These are phyloP conservation scores for Stratiomys singularior DNA, from an alignment of 2,888 invertebrate species.

Conservation along the genomic window DNA sequence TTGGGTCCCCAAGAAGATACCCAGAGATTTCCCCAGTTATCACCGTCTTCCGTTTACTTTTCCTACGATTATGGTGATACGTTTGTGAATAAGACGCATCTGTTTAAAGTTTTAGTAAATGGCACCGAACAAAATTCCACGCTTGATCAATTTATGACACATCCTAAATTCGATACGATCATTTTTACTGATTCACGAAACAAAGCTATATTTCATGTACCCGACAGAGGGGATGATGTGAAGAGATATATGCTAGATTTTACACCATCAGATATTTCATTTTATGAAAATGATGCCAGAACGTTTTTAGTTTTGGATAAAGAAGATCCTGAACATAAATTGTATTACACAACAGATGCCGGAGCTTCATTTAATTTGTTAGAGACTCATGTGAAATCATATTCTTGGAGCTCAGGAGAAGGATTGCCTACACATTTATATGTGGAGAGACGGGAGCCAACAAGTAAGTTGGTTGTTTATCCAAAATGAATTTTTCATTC, in stretches of 20 bases:
- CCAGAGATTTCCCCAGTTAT: conserved; percentile 71
- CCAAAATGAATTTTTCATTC: too few relatives aligned
- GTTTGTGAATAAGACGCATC: conserved; percentile 78
- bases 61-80: conserved; percentile 88
- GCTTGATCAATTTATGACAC: conserved; percentile 86
- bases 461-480: conserved; percentile 60
- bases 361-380: conserved; percentile 77
- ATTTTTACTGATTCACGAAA: conserved; percentile 85
- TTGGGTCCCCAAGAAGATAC: conserved; percentile 61
- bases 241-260: conserved; percentile 73
- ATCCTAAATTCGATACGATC: conserved; percentile 82
- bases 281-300: conserved; percentile 77
- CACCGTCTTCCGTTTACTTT: conserved; percentile 76
- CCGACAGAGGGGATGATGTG: conserved; percentile 78
- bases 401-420: conserved; percentile 75
- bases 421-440: conserved; percentile 70
- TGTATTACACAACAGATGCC: conserved; percentile 80
- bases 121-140: conserved; percentile 72
- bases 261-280: conserved; percentile 80
- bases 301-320: conserved; percentile 82
- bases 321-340: conserved; percentile 72
- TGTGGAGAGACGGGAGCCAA: conserved; percentile 76
- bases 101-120: conserved; percentile 70
- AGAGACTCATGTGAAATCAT: conserved; percentile 80
- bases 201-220: conserved; percentile 80